Conservation (phyloP, 2,797 vertebrate species). For the Tauraco hartlaubi region DNA sequence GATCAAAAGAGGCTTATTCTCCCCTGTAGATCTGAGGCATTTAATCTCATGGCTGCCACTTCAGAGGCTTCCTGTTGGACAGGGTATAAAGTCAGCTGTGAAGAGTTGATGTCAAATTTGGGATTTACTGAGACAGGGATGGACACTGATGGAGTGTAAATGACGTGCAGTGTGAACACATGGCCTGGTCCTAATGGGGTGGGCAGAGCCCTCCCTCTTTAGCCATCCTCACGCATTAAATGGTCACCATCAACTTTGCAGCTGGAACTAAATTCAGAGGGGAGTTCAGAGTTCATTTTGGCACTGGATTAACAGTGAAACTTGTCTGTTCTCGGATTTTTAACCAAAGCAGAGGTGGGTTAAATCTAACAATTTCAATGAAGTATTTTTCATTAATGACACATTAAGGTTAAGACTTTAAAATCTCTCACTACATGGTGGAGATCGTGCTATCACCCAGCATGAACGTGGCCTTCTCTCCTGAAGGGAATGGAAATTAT, state of each 20-base stretch:
- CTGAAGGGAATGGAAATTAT: slow-evolving; percentile 52
- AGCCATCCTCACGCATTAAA: background rate
- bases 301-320: background rate
- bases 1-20: background rate
- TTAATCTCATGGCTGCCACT: background rate
- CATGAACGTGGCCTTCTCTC: background rate
- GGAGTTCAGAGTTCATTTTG: background rate
- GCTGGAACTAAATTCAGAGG: background rate
- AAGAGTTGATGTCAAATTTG: background rate
- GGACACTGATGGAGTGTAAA: background rate
- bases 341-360: background rate
- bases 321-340: background rate
- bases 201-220: background rate
- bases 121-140: background rate
- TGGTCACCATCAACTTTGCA: rapidly evolving
- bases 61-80: background rate
- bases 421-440: background rate
- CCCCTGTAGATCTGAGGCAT: background rate
- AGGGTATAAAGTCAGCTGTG: background rate
- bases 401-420: background rate
- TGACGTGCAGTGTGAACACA: background rate
- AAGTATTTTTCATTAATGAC: background rate
- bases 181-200: background rate
- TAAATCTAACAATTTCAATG: background rate
- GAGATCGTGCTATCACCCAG: background rate